A percentile compares a stretch with the other conserved stretches of the same genome.
phyloP scores from a whole-genome alignment of 2,113 vertebrate species.

The Silurus glanis region DNA sequence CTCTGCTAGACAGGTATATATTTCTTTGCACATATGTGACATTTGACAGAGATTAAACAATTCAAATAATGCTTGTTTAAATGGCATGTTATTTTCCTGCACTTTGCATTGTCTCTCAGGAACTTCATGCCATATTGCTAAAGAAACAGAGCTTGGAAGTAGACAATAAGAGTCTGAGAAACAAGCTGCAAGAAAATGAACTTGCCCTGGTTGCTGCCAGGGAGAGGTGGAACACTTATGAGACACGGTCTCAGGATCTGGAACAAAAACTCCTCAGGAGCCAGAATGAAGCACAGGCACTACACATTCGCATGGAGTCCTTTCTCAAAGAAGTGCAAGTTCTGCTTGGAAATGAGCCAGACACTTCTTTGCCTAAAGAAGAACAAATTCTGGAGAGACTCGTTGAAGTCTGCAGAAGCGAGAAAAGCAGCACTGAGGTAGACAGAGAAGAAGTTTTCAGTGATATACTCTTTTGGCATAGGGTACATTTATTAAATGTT shows the following conservation, averaged over 20 bases:
- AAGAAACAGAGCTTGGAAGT: slow-evolving; percentile 71
- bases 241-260: slow-evolving; percentile 72
- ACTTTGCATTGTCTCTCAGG: slow-evolving; percentile 64
- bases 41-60: not conserved
- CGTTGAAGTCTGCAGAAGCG: slow-evolving; percentile 65
- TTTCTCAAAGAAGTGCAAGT: slow-evolving; percentile 74
- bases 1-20: slow-evolving; percentile 75
- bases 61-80: not conserved
- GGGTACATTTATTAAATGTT: not conserved
- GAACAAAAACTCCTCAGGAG: slow-evolving; percentile 68
- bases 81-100: not conserved
- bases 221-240: slow-evolving; percentile 68
- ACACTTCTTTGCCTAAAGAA: slow-evolving; percentile 58
- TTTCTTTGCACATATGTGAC: not conserved
- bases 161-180: slow-evolving; percentile 72
- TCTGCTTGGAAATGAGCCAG: slow-evolving; percentile 61
- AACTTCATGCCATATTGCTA: slow-evolving; percentile 68
- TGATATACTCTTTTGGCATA: not conserved
- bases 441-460: not conserved
- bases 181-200: slow-evolving; percentile 73
- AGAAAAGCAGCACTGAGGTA: slow-evolving; percentile 63
- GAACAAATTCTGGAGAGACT: slow-evolving; percentile 73
- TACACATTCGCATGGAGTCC: slow-evolving; percentile 57
- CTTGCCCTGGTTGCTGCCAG: slow-evolving; percentile 70
- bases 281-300: slow-evolving; percentile 63